Conservation (phyloP, 2,113 vertebrate genomes). For the Synodontis membranacea region DNA sequence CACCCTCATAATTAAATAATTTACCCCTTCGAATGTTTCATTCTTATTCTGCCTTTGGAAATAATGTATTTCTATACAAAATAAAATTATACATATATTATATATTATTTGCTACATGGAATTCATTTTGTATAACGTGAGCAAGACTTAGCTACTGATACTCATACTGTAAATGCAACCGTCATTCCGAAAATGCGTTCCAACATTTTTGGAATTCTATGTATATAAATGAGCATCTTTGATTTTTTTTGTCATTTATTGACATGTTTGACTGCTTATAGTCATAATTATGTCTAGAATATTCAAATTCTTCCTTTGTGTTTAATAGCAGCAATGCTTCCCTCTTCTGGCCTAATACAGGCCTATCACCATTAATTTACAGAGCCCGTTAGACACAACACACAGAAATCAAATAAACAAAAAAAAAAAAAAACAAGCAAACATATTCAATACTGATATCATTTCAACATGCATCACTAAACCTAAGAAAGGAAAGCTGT, state of each 20-base stretch:
- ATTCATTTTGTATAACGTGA: background rate
- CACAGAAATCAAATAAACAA: background rate
- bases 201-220: background rate
- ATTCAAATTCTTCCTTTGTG: background rate
- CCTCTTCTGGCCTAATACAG: constrained; percentile 48
- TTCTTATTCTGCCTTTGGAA: background rate
- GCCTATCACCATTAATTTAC: background rate
- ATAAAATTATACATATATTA: background rate
- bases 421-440: background rate
- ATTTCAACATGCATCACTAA: background rate
- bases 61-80: background rate
- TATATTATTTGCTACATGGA: background rate
- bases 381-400: background rate
- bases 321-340: constrained; percentile 50
- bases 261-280: background rate
- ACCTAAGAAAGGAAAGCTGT: background rate
- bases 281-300: background rate
- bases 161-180: background rate
- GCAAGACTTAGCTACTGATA: background rate
- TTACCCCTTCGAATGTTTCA: background rate
- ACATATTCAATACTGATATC: background rate
- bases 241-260: background rate
- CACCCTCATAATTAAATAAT: background rate
- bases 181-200: background rate
- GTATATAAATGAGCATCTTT: background rate